A percentile compares a stretch with the other conserved stretches of the same genome.
Evolutionary conservation across 2,113 vertebrate genomes (phyloP).

Genomic region (Okapia johnstoni): DNA sequence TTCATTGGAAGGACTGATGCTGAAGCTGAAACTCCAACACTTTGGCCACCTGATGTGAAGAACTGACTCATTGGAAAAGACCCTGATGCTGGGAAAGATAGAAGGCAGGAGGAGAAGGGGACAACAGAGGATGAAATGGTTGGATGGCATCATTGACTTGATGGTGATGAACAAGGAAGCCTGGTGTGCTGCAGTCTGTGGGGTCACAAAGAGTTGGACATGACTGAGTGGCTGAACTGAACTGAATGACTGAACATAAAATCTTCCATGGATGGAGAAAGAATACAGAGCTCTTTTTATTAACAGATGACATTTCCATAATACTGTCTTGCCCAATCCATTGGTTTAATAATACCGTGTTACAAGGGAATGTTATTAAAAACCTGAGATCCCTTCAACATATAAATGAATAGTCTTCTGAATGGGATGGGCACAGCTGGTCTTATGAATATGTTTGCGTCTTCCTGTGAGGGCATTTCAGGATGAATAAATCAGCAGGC

Average conservation of each 20-base stretch:
- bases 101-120: background rate
- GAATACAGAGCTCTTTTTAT: background rate
- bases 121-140: background rate
- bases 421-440: rapidly evolving
- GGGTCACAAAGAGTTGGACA: background rate
- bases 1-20: background rate
- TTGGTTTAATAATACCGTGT: background rate
- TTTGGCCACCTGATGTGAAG: background rate
- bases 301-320: background rate
- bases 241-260: background rate
- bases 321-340: background rate
- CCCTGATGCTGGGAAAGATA: background rate
- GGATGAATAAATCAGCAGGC: background rate
- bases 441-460: rapidly evolving
- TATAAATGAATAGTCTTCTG: background rate
- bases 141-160: background rate
- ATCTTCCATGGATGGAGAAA: background rate
- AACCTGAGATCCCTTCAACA: background rate
- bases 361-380: background rate
- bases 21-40: background rate
- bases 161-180: background rate
- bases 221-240: background rate
- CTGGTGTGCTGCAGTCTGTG: background rate
- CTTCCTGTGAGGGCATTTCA: background rate
- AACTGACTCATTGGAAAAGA: background rate